phyloP scores from a whole-genome alignment of 1,140 invertebrate genomes.

The Bactericera cockerelli region DNA sequence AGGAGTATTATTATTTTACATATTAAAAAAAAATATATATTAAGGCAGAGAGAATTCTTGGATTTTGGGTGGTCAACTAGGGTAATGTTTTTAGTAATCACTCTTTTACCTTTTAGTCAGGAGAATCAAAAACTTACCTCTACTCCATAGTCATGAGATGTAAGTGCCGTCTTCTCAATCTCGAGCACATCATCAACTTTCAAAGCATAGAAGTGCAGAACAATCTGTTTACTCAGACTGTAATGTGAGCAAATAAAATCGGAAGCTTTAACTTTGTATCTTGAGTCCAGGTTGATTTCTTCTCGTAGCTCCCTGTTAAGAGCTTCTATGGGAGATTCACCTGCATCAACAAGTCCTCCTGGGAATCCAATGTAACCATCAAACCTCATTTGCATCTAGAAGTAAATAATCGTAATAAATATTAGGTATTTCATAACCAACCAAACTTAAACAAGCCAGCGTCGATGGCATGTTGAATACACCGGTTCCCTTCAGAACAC shows the following conservation, averaged over 20 bases:
- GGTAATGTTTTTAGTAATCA: no score
- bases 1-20: no score
- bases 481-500: no score
- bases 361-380: conserved; percentile 43
- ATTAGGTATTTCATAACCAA: background rate
- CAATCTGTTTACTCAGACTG: conserved; percentile 26
- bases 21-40: no score
- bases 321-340: conserved; percentile 30
- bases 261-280: conserved; percentile 18
- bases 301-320: conserved; percentile 37
- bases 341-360: conserved; percentile 36
- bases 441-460: no score
- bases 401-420: conserved; percentile 9
- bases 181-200: conserved; percentile 30
- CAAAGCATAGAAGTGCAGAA: conserved; percentile 35
- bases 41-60: no score
- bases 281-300: conserved; percentile 35
- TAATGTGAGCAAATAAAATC: conserved; percentile 23
- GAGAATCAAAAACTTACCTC: conserved; percentile 31
- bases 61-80: no score
- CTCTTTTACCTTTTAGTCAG: no score
- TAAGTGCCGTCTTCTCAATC: conserved; percentile 27
- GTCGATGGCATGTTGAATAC: no score
- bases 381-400: conserved; percentile 41
- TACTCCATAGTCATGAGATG: conserved; percentile 31